Evolutionary conservation across 2,888 invertebrate species (phyloP), one percentile per base, ranked within the genome.

Genomic region (Papilio demoleus): DNA sequence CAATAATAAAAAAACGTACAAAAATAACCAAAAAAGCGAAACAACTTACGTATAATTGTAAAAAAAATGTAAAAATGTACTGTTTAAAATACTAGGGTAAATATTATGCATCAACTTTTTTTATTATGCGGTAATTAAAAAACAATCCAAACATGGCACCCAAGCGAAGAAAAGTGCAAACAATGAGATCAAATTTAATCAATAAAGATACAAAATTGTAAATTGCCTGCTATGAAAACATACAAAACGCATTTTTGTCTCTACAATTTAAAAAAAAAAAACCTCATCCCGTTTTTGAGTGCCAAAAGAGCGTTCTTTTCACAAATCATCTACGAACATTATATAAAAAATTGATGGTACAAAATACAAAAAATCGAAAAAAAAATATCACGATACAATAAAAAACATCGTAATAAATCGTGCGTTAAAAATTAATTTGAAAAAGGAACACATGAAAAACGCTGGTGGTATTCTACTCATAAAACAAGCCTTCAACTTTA

Each of bases 181-280:
- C 64, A 81, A 88, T 91, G 90, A 91, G 91, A 91, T 92, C 91
- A 90, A 86, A 85, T 83, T 83, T 79, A 81, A 80, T 76, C 80
- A 79, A 82, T 72, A 75, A 77, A 79, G 82, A 79, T 72, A 66
- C 38, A 71, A 67, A 62, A 70, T 53, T 62, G 68, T 68, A 79
- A 88, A 90, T 90, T 92, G 92, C 92, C 92, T 90, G 91, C 91
- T 86, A 80, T 68, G 74, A 73, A 74, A 79, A 76, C 79, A 74
- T 78, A 81, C 78, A 79, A 81, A 79, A 79, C 73, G 74, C 77
- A 77, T 76, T 84, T 56, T 88, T 85, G 85, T 88, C 84, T 87
- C 82, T 79, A 75, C 75, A 77, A 72, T 72, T 72, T 74, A 70
- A n/a, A 40, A 47, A 22, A 64, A 24, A 19, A 38, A 56, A 50